Base-by-base conservation (phyloP, 2,113 vertebrate species). In the Cariama cristata region DNA sequence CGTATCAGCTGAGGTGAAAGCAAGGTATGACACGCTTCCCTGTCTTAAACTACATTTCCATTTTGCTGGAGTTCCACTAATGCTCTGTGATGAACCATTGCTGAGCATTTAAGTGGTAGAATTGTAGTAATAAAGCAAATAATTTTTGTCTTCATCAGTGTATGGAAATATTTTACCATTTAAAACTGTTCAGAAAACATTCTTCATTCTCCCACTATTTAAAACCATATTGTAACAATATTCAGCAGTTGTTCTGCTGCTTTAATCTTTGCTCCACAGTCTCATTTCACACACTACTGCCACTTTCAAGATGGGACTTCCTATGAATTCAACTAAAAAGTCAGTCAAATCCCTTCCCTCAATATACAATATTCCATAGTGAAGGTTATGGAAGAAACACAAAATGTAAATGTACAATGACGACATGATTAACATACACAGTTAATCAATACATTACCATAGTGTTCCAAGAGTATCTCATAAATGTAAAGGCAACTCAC, bases 81-180 rank as follows among this genome's bases (percentile, higher is more conserved):
- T 40, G 42, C 7, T 87, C 84, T 63, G 32, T 2, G 3, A 38
- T 56, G 45, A 58, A 77, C 7, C 1, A 87, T 62, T 66, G 42
- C 53, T 0, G 0, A 33, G 7, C 4, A 12, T 1, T 0, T 59
- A 45, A 30, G 14, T 27, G 21, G 27, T 60, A 73, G 23, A 79
- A 44, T 52, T 60, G 9, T 13, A 52, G 18, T 30, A 92, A 35
- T n/a, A 52, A 76, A 76, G 14, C 2, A 33, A 89, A 79, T n/a
- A 59, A 11, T 24, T 79, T 86, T 81, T 82, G 30, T 64, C 27
- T 71, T 82, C 53, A 49, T 59, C 3, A 0, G 6, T 12, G 49
- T 35, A 52, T 7, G 10, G 44, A 90, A 90, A 32, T 79, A 86
- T 68, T 88, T 86, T 56, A 22, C 12, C 2, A 56, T 68, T 84